phyloP scores from a whole-genome alignment of 2,797 vertebrate genomes.

The Acrossocheilus fasciatus region DNA sequence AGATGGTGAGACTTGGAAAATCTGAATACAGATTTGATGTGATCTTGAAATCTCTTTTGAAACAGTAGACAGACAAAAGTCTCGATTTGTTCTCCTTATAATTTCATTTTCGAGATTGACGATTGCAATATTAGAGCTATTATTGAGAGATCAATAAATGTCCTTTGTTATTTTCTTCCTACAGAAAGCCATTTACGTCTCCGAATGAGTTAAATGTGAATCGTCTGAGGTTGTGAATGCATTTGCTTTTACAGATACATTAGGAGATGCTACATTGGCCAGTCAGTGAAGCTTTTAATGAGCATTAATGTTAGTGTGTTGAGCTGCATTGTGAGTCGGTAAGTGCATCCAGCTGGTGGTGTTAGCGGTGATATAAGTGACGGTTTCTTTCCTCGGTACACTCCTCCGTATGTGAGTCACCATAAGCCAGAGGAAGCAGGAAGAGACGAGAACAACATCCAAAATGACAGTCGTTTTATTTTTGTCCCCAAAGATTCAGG shows the following conservation, averaged over 20 bases:
- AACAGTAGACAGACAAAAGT: not conserved
- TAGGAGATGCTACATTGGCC: not conserved
- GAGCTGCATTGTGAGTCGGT: conserved; percentile 29
- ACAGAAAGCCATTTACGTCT: not conserved
- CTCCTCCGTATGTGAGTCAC: conserved; percentile 65
- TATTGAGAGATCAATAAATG: not conserved
- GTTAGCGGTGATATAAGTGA: conserved; percentile 55
- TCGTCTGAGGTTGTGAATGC: not conserved
- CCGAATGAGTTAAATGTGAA: not conserved
- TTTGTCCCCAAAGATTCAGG: conserved; percentile 51
- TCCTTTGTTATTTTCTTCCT: not conserved
- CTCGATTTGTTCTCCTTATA: not conserved
- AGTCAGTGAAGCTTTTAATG: conserved; percentile 26
- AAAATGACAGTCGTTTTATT: conserved; percentile 70
- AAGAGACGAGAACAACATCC: conserved; percentile 61
- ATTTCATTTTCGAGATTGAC: not conserved
- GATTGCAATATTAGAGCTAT: not conserved
- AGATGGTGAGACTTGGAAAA: not conserved
- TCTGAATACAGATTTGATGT: not conserved
- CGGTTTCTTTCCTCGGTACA: conserved; percentile 52
- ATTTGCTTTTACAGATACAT: conserved; percentile 4
- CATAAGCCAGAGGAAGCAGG: conserved; percentile 63
- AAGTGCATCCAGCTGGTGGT: conserved; percentile 50
- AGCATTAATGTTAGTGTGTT: conserved; percentile 35
- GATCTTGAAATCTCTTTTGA: not conserved